Base-by-base conservation (phyloP, 1,140 invertebrate species). In the Pseudomyrmex pallidus region DNA sequence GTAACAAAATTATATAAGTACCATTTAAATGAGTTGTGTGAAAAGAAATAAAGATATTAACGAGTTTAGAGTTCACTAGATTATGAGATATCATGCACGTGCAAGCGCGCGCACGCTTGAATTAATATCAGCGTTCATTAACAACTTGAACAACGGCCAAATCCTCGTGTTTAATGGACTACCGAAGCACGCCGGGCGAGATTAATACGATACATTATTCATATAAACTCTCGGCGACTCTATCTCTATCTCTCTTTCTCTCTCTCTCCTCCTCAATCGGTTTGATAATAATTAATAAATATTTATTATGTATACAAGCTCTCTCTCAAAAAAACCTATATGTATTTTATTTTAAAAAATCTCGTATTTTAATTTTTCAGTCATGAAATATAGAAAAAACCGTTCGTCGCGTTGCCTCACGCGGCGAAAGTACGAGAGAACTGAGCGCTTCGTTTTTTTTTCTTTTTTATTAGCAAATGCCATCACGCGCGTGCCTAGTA, bases 101-200 rank as follows among this genome's bases (percentile, higher is more conserved):
- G 9, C 25, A 52, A 68, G 22, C 48, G 48, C 13, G 52, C 20
- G 52, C 70, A 54, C 64, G 15, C 20, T 0, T 59, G 66, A 80
- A 80, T 80, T 72, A 80, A 80, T 80, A 59, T 22, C 54, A 10
- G 54, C 44, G 15, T 13, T 72, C 44, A 70, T 72, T 61, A 72
- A 59, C 44, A 9, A 10, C 44, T 72, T 80, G 54, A 72, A 59
- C 66, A 72, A 59, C 57, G 17, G 76, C 20, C 20, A 70, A 78
- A 78, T 70, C 22, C 66, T 80, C 54, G 59, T 35, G 44, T 80
- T 80, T 80, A 72, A 80, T 80, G 9, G 44, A 59, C 54, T 46
- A 61, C 17, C 59, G 44, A 68, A 70, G 54, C 66, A 72, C 76
- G 9, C 5, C 50, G 44, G 48, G 48, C 3, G 44, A 8, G 3